A percentile compares a stretch with the other conserved stretches of the same genome.
phyloP scores from a whole-genome alignment of 2,888 invertebrate genomes.

The Oscheius sp. region DNA sequence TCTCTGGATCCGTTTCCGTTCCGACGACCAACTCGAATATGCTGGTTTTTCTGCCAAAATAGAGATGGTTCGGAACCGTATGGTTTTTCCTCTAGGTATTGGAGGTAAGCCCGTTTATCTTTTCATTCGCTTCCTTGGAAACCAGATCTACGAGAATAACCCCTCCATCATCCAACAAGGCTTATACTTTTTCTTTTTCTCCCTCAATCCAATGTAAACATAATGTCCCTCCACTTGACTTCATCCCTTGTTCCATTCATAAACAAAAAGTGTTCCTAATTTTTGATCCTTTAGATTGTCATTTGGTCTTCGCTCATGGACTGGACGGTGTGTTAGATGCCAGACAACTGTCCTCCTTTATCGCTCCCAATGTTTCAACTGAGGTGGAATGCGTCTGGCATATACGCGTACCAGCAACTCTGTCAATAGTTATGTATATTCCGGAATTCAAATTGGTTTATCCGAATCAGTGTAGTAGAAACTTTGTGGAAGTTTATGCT shows the following conservation, averaged over 20 bases:
- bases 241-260: neutral
- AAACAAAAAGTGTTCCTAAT: neutral
- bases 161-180: no score
- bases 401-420: slow-evolving; percentile 45
- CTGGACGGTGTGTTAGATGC: slow-evolving; percentile 3
- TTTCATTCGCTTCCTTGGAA: neutral
- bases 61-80: slow-evolving; percentile 47
- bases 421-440: slow-evolving; percentile 58
- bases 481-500: slow-evolving; percentile 67
- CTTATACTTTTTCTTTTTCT: neutral
- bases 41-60: slow-evolving; percentile 72
- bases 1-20: slow-evolving; percentile 73
- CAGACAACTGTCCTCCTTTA: slow-evolving; percentile 14
- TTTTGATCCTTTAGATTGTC: slow-evolving; percentile 15
- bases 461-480: slow-evolving; percentile 67
- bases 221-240: no score
- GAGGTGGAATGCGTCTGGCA: slow-evolving; percentile 65
- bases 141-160: no score
- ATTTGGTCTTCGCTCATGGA: slow-evolving; percentile 17
- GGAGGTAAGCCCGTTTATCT: slow-evolving; percentile 5
- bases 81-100: neutral
- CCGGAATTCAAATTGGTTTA: slow-evolving; percentile 59
- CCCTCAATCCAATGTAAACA: neutral
- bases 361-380: slow-evolving; percentile 38
- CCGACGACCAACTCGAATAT: slow-evolving; percentile 72